A percentile compares a stretch with the other conserved stretches of the same genome.
phyloP scores from a whole-genome alignment of 2,888 invertebrate species.

The Agonopterix alstromeriana region DNA sequence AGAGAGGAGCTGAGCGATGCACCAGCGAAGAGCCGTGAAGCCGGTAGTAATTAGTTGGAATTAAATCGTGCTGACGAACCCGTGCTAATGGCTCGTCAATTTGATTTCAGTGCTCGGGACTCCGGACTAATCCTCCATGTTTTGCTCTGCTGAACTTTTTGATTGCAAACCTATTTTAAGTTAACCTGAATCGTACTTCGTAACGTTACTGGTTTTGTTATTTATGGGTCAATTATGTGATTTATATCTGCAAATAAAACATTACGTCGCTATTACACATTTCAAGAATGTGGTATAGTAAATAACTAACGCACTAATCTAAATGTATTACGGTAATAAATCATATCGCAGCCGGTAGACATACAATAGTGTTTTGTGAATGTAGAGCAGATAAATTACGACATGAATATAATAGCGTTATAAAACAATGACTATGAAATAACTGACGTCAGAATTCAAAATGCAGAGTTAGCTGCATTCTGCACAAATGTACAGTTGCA shows the following conservation, averaged over 20 bases:
- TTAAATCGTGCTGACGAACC: slow-evolving; percentile 45
- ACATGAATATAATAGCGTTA: neutral
- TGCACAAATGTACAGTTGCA: slow-evolving; percentile 28
- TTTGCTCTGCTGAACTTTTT: slow-evolving; percentile 34
- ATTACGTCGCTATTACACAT: neutral
- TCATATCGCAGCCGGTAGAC: no score
- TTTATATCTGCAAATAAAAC: no score
- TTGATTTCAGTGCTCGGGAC: slow-evolving; percentile 31
- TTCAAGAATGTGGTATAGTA: neutral
- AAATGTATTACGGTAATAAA: no score
- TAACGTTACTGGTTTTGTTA: neutral
- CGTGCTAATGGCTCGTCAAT: slow-evolving; percentile 34
- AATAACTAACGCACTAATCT: neutral
- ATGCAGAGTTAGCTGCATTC: slow-evolving; percentile 7
- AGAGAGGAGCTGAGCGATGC: slow-evolving; percentile 13
- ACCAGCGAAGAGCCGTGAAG: slow-evolving; percentile 29
- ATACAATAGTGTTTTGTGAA: no score
- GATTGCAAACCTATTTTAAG: slow-evolving; percentile 32
- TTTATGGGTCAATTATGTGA: neutral
- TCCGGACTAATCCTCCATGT: slow-evolving; percentile 29
- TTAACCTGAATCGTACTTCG: slow-evolving; percentile 4
- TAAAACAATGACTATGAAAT: slow-evolving; percentile 1
- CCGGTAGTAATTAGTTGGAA: slow-evolving; percentile 52
- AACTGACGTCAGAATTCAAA: slow-evolving; percentile 4
- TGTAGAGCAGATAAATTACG: neutral